A percentile compares a stretch with the other conserved stretches of the same genome.
phyloP scores from a whole-genome alignment of 2,797 vertebrate species.

The Squalus acanthias region DNA sequence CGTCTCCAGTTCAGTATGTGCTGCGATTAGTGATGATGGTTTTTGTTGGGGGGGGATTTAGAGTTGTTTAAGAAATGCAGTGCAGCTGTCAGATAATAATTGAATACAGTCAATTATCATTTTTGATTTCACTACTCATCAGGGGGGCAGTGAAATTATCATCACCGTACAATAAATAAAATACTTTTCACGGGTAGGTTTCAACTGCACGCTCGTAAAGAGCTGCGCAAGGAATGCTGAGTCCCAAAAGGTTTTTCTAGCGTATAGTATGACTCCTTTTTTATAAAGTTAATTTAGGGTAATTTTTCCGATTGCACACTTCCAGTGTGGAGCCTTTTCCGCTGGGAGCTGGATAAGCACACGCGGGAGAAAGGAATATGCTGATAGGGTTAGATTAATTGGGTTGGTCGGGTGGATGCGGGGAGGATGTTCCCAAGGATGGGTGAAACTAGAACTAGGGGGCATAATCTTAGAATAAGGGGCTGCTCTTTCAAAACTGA shows the following conservation, averaged over 20 bases:
- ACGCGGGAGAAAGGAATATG: neutral
- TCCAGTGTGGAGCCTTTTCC: neutral
- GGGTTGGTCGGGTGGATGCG: too few species aligned
- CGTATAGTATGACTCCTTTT: neutral
- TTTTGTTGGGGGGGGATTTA: neutral
- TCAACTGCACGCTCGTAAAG: neutral
- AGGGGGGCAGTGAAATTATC: neutral
- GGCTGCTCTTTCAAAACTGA: too few species aligned
- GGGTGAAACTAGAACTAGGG: too few species aligned
- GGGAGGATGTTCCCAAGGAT: too few species aligned
- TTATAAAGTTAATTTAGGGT: neutral
- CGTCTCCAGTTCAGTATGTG: neutral
- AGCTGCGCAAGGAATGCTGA: neutral
- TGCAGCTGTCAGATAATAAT: constrained; percentile 13
- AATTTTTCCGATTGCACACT: neutral
- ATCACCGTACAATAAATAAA: neutral
- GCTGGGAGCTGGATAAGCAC: neutral
- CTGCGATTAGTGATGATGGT: neutral
- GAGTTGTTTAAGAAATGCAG: neutral
- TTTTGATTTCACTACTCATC: constrained; percentile 33
- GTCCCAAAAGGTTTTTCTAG: neutral
- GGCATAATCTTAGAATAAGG: too few species aligned
- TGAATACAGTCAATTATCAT: constrained; percentile 21
- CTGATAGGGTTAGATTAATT: neutral
- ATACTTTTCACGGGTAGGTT: neutral